These are phyloP conservation scores for Dryas iulia DNA, from an alignment of 1,140 invertebrate genomes.

Conservation along the genomic window DNA sequence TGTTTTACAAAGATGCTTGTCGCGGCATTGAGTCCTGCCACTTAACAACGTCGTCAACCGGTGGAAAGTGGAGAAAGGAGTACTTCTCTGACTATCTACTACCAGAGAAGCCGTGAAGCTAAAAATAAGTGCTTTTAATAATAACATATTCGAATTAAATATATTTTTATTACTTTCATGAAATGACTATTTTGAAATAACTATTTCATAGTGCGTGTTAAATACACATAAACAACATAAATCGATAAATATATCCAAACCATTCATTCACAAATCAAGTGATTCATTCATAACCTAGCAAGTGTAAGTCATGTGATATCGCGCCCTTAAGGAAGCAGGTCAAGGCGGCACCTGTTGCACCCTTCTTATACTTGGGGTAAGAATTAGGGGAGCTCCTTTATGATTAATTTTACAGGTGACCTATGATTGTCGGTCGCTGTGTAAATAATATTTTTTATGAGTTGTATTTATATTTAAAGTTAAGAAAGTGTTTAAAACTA, in stretches of 20 bases:
- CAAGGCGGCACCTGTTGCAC: slow-evolving; percentile 68
- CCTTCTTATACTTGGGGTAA: slow-evolving; percentile 37
- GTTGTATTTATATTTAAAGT: neutral
- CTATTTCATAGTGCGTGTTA: neutral
- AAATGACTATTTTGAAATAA: too few relatives aligned
- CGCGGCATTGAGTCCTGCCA: too few relatives aligned
- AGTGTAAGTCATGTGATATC: slow-evolving; percentile 41
- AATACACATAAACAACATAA: neutral
- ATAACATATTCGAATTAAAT: too few relatives aligned
- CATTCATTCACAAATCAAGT: neutral
- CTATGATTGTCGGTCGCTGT: neutral
- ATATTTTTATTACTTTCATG: too few relatives aligned
- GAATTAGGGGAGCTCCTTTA: slow-evolving; percentile 50
- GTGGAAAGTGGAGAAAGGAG: too few relatives aligned
- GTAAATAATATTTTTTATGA: neutral
- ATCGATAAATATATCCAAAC: neutral
- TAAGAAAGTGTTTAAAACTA: neutral
- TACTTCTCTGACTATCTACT: too few relatives aligned
- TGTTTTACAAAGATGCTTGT: too few relatives aligned
- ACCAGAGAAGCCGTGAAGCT: too few relatives aligned
- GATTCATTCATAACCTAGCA: slow-evolving; percentile 20
- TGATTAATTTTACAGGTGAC: slow-evolving; percentile 23
- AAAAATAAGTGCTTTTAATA: too few relatives aligned
- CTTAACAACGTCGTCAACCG: too few relatives aligned
- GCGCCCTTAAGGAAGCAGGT: slow-evolving; percentile 63